phyloP scores from a whole-genome alignment of 1,140 invertebrate species.

The Cepaea nemoralis region DNA sequence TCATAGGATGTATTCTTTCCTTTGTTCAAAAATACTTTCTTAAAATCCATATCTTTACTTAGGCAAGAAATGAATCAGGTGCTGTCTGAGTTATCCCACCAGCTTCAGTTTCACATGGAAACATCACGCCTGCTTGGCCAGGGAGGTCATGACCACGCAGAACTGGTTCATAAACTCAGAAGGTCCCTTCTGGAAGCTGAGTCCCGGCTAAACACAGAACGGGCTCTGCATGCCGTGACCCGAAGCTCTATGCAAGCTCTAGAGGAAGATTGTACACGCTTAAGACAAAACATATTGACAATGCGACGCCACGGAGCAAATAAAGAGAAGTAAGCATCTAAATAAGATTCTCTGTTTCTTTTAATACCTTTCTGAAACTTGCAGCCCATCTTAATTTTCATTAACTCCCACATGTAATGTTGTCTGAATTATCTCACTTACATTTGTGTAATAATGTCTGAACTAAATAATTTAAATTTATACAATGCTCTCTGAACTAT shows the following conservation, averaged over 20 bases:
- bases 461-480: too few species aligned
- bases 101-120: slow-evolving; percentile 61
- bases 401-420: too few species aligned
- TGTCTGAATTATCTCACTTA: too few species aligned
- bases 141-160: slow-evolving; percentile 45
- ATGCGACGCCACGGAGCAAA: slow-evolving; percentile 47
- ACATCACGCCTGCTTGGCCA: slow-evolving; percentile 41
- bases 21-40: too few species aligned
- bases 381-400: too few species aligned
- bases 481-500: too few species aligned
- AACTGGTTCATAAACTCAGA: slow-evolving; percentile 47
- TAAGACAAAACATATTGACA: slow-evolving; percentile 57
- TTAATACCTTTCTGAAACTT: too few species aligned
- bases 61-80: slow-evolving; percentile 66
- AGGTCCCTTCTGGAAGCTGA: slow-evolving; percentile 54
- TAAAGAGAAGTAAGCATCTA: background rate
- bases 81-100: slow-evolving; percentile 62
- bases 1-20: too few species aligned
- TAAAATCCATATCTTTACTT: slow-evolving; percentile 15
- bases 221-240: slow-evolving; percentile 64
- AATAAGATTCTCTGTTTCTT: too few species aligned
- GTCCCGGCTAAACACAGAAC: slow-evolving; percentile 62
- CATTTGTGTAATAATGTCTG: too few species aligned
- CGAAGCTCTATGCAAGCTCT: slow-evolving; percentile 57
- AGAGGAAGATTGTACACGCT: slow-evolving; percentile 62